Conservation (phyloP, 2,888 invertebrate species). For the Geotrupes spiniger region DNA sequence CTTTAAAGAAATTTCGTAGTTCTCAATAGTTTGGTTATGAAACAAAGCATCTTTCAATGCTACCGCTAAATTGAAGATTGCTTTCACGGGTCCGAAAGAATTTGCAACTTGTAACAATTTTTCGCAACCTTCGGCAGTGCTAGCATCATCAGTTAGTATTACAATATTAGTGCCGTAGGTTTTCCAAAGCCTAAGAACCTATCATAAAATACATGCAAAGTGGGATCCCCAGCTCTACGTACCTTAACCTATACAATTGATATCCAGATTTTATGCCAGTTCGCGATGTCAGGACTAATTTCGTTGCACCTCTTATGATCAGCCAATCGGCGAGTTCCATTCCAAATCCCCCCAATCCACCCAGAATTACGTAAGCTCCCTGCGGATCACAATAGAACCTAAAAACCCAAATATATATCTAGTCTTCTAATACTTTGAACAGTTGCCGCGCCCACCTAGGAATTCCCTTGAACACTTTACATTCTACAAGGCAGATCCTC, state of each 20-base stretch:
- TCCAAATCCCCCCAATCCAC: slow-evolving; percentile 91
- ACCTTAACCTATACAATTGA: slow-evolving; percentile 71
- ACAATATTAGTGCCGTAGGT: slow-evolving; percentile 66
- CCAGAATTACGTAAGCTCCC: slow-evolving; percentile 55
- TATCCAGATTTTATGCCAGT: slow-evolving; percentile 78
- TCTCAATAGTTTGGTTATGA: slow-evolving; percentile 70
- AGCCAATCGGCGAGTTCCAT: slow-evolving; percentile 87
- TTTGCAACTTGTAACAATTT: slow-evolving; percentile 64
- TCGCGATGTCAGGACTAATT: slow-evolving; percentile 77
- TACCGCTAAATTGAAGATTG: slow-evolving; percentile 88
- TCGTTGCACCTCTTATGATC: slow-evolving; percentile 74
- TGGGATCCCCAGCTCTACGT: slow-evolving; percentile 20
- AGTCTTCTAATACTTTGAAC: background rate
- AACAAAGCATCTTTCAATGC: slow-evolving; percentile 72
- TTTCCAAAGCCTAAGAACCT: slow-evolving; percentile 55
- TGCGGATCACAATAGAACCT: slow-evolving; percentile 24
- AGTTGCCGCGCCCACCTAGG: slow-evolving; percentile 26
- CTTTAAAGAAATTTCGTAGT: slow-evolving; percentile 64
- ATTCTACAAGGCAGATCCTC: background rate
- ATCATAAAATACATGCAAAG: background rate
- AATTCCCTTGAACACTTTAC: slow-evolving; percentile 19
- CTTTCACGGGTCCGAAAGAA: slow-evolving; percentile 69
- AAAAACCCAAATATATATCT: slow-evolving; percentile 20
- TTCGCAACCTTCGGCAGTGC: slow-evolving; percentile 66
- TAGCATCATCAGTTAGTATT: slow-evolving; percentile 70